Evolutionary conservation across 2,113 vertebrate species (phyloP).

Genomic region (mouse (Mus musculus)): DNA sequence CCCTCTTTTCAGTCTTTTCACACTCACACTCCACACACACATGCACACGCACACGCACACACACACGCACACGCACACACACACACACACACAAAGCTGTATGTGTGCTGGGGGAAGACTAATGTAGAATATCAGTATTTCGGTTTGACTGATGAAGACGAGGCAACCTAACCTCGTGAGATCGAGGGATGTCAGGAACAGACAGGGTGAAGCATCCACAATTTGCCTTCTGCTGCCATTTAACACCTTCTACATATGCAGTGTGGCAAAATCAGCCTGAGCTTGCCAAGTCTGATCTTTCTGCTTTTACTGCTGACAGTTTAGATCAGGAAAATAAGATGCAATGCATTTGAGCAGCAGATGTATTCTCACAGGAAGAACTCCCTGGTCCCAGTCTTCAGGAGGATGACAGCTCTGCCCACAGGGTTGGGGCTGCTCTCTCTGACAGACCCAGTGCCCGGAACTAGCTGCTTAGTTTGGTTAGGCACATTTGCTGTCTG

Average conservation of each 20-base stretch:
- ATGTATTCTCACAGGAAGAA: conserved; percentile 74
- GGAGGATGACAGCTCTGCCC: conserved; percentile 61
- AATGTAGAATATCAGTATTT: conserved; percentile 65
- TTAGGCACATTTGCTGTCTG: background rate
- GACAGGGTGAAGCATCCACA: conserved; percentile 50
- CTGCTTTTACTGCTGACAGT: conserved; percentile 76
- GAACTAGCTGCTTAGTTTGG: background rate
- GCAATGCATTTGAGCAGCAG: conserved; percentile 60
- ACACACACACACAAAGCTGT: conserved; percentile 32
- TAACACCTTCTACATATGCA: conserved; percentile 65
- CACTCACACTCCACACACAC: background rate
- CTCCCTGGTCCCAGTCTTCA: conserved; percentile 69
- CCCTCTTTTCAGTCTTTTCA: background rate
- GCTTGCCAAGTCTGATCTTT: conserved; percentile 73
- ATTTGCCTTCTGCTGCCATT: conserved; percentile 70
- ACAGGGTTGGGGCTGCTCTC: conserved; percentile 18
- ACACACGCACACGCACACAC: background rate
- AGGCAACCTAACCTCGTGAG: conserved; percentile 57
- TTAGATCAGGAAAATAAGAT: conserved; percentile 75
- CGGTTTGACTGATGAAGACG: conserved; percentile 64
- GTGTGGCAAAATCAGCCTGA: conserved; percentile 59
- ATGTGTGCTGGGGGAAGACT: background rate
- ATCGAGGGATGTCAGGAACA: conserved; percentile 66
- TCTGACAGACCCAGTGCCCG: background rate
- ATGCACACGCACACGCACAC: no score